A percentile compares a stretch with the other conserved stretches of the same genome.
Conservation (phyloP, 2,888 invertebrate species). For the Poecilus cupreus region DNA sequence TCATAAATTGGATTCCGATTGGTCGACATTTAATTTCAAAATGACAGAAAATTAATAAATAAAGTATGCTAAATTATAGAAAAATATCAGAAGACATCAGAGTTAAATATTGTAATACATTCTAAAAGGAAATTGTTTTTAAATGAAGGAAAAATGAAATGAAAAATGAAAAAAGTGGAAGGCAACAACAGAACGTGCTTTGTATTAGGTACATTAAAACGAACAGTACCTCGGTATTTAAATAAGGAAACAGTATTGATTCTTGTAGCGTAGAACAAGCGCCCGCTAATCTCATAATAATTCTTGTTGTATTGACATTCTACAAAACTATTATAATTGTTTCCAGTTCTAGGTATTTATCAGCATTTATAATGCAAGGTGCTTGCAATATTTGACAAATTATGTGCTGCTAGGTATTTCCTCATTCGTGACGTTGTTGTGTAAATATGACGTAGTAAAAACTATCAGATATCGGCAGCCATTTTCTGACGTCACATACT, state of each 20-base stretch:
- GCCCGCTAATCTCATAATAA: slow-evolving; percentile 2
- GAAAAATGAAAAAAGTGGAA: too few relatives aligned
- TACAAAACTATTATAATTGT: neutral
- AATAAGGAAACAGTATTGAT: neutral
- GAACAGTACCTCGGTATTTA: neutral
- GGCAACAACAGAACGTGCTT: neutral
- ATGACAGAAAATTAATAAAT: too few relatives aligned
- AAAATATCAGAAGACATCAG: too few relatives aligned
- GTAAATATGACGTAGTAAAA: slow-evolving; percentile 30
- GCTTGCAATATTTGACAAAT: neutral
- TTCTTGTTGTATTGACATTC: neutral
- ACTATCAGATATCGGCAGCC: slow-evolving; percentile 16
- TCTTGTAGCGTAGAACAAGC: neutral
- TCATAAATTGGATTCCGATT: too few relatives aligned
- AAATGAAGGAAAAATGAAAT: neutral
- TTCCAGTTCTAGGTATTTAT: neutral
- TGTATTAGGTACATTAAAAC: neutral
- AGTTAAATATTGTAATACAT: too few relatives aligned
- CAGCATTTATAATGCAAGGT: neutral
- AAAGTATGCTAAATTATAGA: too few relatives aligned
- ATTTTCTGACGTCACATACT: slow-evolving; percentile 19
- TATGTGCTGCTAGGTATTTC: slow-evolving; percentile 9
- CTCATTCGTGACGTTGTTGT: slow-evolving; percentile 10
- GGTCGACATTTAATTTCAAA: too few relatives aligned
- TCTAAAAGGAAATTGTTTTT: neutral